These are phyloP conservation scores for Copidosoma aretas DNA, from an alignment of 2,888 invertebrate genomes.

Conservation along the genomic window DNA sequence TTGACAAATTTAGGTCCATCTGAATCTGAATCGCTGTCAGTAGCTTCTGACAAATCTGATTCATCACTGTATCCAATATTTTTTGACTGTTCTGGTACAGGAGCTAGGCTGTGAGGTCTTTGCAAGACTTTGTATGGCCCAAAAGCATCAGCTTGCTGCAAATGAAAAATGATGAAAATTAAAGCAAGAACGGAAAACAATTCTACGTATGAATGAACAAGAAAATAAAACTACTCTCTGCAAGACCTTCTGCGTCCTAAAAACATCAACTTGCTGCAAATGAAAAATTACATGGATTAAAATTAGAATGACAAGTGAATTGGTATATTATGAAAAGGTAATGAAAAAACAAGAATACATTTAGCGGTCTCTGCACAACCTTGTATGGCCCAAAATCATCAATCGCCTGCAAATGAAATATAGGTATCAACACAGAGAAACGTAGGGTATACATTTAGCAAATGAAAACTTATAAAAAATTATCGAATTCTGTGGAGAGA, in stretches of 20 bases:
- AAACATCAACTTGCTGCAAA: slow-evolving; percentile 53
- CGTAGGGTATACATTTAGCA: too few species aligned
- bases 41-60: slow-evolving; percentile 64
- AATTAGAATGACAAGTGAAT: too few species aligned
- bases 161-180: slow-evolving; percentile 24
- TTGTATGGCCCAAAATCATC: slow-evolving; percentile 58
- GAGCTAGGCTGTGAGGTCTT: slow-evolving; percentile 50
- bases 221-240: slow-evolving; percentile 45
- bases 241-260: slow-evolving; percentile 56
- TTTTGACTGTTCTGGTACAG: slow-evolving; percentile 45
- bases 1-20: slow-evolving; percentile 63
- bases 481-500: too few species aligned
- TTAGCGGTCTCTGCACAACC: slow-evolving; percentile 56
- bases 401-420: not conserved
- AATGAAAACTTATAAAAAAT: too few species aligned
- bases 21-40: slow-evolving; percentile 70
- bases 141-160: slow-evolving; percentile 54
- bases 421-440: too few species aligned
- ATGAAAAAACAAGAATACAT: slow-evolving; percentile 17
- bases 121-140: slow-evolving; percentile 57
- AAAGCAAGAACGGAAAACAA: too few species aligned
- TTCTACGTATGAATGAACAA: too few species aligned
- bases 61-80: slow-evolving; percentile 70
- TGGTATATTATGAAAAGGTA: too few species aligned
- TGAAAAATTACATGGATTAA: slow-evolving; percentile 17